Base-by-base conservation (phyloP, 2,797 vertebrate genomes). In the Fundulus diaphanus region DNA sequence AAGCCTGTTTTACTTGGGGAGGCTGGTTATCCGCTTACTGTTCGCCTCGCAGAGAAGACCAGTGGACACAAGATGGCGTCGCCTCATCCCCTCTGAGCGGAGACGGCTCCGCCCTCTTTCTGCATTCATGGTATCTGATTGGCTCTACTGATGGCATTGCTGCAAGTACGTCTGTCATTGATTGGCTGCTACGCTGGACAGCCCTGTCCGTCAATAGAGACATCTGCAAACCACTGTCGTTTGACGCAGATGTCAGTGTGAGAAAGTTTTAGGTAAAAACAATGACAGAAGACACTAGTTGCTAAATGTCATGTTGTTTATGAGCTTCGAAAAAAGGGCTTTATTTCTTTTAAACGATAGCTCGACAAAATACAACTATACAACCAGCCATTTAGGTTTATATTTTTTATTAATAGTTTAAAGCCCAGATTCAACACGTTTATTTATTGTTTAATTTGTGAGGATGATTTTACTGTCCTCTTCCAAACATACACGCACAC, bases 41-140 rank as follows among this genome's bases (percentile, higher is more conserved):
- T 68, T 87, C 79, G 66, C 81, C 74, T 78, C 63, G 67, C 72
- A 92, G 88, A 91, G 93, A 85, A 92, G 84, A 89, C 63, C 78
- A 82, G 72, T 72, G 72, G 85, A 76, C 92, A 90, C 89, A 82
- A 94, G 95, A 95, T 95, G 95, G 94, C 93, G 95, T 88, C 92
- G 51, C 15, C 72, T 72, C 49, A 46, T 7, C 44, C 54, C 4
- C 48, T 46, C 52, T 12, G 12, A 9, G n/a, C 13, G 9, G 57
- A 1, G 1, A 15, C 3, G 6, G 44, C 0, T 48, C 61, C 89
- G 81, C 89, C 90, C 78, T 37, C 51, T 31, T 0, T 24, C 15
- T 0, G 1, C 6, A 16, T 78, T 42, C 16, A 1, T 22, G 0
- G 20, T 0, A 5, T 85, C 46, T 82, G 85, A 90, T 93, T 92